Evolutionary conservation across 2,113 vertebrate species (phyloP).

Genomic region (Esox niger): DNA sequence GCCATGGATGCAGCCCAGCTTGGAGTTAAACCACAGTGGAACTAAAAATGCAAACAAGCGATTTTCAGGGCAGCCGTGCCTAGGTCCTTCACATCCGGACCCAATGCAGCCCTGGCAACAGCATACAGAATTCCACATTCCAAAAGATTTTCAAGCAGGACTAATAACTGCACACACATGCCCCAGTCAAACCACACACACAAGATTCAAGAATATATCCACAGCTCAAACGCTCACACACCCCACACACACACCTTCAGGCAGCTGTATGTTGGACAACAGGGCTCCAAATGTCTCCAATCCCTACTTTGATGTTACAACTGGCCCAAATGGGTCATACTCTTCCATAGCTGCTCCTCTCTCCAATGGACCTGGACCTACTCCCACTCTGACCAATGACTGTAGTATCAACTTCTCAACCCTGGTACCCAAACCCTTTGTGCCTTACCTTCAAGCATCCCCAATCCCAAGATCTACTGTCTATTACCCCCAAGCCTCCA

Average conservation of each 20-base stretch:
- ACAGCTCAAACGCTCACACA: neutral
- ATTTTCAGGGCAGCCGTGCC: neutral
- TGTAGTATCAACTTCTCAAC: too few species aligned
- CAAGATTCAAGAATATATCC: neutral
- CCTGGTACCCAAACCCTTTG: neutral
- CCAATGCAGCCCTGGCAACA: neutral
- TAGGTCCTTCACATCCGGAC: neutral
- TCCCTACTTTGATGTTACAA: too few species aligned
- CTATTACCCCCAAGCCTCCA: neutral
- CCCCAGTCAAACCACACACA: neutral
- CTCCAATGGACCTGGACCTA: neutral
- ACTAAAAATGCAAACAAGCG: neutral
- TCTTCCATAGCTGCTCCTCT: neutral
- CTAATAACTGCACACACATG: neutral
- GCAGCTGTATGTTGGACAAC: neutral
- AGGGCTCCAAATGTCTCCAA: neutral
- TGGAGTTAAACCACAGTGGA: neutral
- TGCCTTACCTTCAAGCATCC: too few species aligned
- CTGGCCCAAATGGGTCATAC: neutral
- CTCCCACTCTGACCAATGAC: neutral
- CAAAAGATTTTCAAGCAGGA: neutral
- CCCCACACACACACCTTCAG: neutral
- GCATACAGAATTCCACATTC: neutral
- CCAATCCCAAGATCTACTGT: too few species aligned
- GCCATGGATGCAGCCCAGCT: neutral